Base-by-base conservation (phyloP, 2,797 vertebrate genomes). In the Bradypodion pumilum region DNA sequence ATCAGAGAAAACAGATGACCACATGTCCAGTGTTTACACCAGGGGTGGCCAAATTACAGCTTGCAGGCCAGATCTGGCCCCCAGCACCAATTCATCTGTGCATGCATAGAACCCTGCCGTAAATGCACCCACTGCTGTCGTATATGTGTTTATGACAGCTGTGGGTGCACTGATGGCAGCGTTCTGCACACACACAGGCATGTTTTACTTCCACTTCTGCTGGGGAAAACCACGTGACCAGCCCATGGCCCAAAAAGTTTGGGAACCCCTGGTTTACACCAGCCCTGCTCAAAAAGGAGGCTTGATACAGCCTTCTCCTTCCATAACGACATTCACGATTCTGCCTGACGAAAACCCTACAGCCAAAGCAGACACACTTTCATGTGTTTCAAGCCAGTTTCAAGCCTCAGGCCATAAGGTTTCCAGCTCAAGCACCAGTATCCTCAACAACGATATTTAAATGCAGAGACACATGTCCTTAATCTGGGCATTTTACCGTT, bases 401-500 rank as follows among this genome's bases (percentile, higher is more conserved):
- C 42, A 74, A 63, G 15, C 21, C 15, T 27, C 13, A 68, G 21
- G 37, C 3, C 46, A 27, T 1, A 6, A 42, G 7, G 15, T 74
- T 74, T 32, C 44, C 35, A 35, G 4, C 7, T 66, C 25, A 73
- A 49, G 16, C 21, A 63, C 16, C 15, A 29, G 6, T 29, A 6
- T 72, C 44, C 15, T 73, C 2, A 40, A 23, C 27, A n/a, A 62
- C 60, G 3, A 3, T n/a, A 46, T 42, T 83, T 10, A 69, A 70
- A 84, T 7, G 35, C 49, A 35, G 60, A 84, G 0, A 63, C 40
- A 25, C 46, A 60, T 23, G 29, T 62, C 73, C 72, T 1, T 25
- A n/a, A 81, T 85, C 4, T 16, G 66, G 68, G 82, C 77, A 46
- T 91, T 96, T 32, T 97, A 99, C 98, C 98, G 98, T 92, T 99